These are phyloP conservation scores for Calyptomena viridis DNA, from an alignment of 2,113 vertebrate species.

Conservation along the genomic window DNA sequence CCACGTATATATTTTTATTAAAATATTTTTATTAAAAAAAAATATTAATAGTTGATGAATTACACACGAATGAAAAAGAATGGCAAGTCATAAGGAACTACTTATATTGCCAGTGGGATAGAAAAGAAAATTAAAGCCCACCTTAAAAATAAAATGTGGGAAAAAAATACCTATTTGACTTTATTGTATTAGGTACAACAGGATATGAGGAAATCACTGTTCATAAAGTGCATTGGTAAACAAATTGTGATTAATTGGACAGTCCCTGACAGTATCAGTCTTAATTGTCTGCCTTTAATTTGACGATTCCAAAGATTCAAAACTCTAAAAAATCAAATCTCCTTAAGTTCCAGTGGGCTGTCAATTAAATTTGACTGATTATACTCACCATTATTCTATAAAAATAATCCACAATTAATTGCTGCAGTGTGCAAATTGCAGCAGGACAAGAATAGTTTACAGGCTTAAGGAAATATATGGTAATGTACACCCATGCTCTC, in stretches of 20 bases:
- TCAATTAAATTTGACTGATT: slow-evolving; percentile 70
- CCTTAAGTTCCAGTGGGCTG: slow-evolving; percentile 37
- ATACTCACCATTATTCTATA: not conserved
- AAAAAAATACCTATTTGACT: not conserved
- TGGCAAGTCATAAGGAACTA: not conserved
- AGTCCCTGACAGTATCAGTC: not conserved
- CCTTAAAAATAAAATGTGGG: not conserved
- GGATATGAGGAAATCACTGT: not conserved
- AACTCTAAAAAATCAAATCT: slow-evolving; percentile 45
- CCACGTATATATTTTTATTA: too few relatives aligned
- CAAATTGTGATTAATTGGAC: slow-evolving; percentile 32
- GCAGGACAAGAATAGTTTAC: slow-evolving; percentile 34
- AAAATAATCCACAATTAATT: slow-evolving; percentile 56
- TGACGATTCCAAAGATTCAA: slow-evolving; percentile 15
- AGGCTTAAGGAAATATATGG: slow-evolving; percentile 26
- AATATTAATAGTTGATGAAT: not conserved
- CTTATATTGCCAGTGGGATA: not conserved
- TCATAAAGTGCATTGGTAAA: not conserved
- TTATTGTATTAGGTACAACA: not conserved
- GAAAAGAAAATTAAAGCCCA: not conserved
- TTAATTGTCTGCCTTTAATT: slow-evolving; percentile 46
- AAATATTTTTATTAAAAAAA: too few relatives aligned
- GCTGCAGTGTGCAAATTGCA: slow-evolving; percentile 19
- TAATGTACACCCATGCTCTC: slow-evolving; percentile 23
- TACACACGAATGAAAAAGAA: not conserved